phyloP scores from a whole-genome alignment of 2,888 invertebrate species.

The Lasioglossum lativentre region DNA sequence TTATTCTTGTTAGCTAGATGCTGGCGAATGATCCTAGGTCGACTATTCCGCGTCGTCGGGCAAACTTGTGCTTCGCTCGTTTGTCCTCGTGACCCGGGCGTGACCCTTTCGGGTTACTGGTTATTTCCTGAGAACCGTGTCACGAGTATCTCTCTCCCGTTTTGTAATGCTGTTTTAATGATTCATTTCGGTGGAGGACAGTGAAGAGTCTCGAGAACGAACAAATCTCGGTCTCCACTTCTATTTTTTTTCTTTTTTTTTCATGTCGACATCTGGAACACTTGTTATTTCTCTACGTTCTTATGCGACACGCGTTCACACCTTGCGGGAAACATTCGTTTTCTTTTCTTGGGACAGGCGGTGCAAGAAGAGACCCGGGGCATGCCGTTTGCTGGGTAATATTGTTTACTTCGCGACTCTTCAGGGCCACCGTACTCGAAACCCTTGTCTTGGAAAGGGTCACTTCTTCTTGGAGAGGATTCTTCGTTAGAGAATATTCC shows the following conservation, averaged over 20 bases:
- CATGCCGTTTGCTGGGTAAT: neutral
- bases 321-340: neutral
- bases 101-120: slow-evolving; percentile 14
- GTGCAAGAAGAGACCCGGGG: neutral
- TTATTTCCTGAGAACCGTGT: slow-evolving; percentile 18
- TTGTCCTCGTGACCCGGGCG: slow-evolving; percentile 14
- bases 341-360: neutral
- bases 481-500: neutral
- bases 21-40: slow-evolving; percentile 29
- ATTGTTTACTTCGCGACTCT: neutral
- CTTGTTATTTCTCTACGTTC: neutral
- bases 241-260: neutral
- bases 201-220: neutral
- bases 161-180: slow-evolving; percentile 2
- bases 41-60: slow-evolving; percentile 24
- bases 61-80: slow-evolving; percentile 37
- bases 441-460: neutral
- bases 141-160: neutral
- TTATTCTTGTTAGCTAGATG: slow-evolving; percentile 39
- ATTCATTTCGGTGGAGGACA: slow-evolving; percentile 1
- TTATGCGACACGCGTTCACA: neutral
- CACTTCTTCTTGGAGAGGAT: neutral
- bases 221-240: slow-evolving; percentile 3
- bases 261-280: neutral
- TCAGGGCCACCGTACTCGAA: neutral